Conservation (phyloP, 2,888 invertebrate species). For the Dasypolia templi region DNA sequence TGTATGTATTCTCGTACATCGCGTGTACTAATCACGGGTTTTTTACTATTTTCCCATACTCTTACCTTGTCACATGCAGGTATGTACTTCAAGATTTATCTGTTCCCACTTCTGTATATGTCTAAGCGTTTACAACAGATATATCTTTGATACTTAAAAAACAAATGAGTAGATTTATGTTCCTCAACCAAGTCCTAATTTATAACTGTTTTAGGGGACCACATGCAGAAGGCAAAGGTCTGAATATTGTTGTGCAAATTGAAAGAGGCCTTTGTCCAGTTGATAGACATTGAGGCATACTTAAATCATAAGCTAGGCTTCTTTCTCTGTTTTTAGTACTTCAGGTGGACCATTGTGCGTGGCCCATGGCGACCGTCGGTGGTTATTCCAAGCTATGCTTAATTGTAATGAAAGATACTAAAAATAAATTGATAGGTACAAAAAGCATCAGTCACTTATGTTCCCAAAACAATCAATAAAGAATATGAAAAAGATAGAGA, state of each 20-base stretch:
- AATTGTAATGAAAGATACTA: too few relatives aligned
- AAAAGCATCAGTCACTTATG: too few relatives aligned
- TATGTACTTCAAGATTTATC: too few relatives aligned
- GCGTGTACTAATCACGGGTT: conserved; percentile 31
- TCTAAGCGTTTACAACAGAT: background rate
- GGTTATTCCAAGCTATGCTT: too few relatives aligned
- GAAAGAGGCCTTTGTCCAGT: background rate
- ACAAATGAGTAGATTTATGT: background rate
- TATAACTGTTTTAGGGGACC: background rate
- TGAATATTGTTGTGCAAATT: background rate
- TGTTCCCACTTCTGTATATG: conserved; percentile 2
- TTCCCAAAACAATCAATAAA: background rate
- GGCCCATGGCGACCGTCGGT: too few relatives aligned
- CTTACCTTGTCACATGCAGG: conserved; percentile 26
- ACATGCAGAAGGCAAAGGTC: background rate
- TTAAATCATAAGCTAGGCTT: too few relatives aligned
- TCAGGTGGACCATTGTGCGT: too few relatives aligned
- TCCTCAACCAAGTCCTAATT: background rate
- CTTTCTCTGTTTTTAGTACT: too few relatives aligned
- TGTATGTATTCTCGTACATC: conserved; percentile 31
- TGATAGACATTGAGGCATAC: too few relatives aligned
- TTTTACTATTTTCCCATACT: conserved; percentile 39
- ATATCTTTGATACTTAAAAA: background rate
- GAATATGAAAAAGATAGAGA: background rate
- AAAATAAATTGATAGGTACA: background rate